Evolutionary conservation across 2,797 vertebrate genomes (phyloP).

Genomic region (Molossus alvarezi): DNA sequence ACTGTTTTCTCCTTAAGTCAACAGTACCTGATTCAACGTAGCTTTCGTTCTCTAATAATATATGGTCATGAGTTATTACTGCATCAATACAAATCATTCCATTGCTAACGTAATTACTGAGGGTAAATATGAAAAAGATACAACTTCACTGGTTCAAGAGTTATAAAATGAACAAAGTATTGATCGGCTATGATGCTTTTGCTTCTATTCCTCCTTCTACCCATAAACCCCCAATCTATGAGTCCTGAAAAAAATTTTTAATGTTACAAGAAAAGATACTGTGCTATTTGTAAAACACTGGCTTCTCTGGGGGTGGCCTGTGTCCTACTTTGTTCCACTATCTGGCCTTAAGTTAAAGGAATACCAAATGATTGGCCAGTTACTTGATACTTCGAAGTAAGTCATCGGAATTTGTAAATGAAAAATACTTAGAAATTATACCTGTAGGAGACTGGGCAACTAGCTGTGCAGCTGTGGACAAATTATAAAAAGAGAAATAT

Average conservation of each 20-base stretch:
- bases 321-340: neutral
- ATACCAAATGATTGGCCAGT: neutral
- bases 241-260: neutral
- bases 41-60: slow-evolving; percentile 73
- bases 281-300: neutral
- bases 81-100: slow-evolving; percentile 37
- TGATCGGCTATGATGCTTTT: slow-evolving; percentile 20
- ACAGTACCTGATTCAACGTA: slow-evolving; percentile 68
- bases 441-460: neutral
- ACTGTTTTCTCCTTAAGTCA: slow-evolving; percentile 76
- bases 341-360: slow-evolving; percentile 38
- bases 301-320: neutral
- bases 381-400: neutral
- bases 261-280: neutral
- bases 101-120: slow-evolving; percentile 65
- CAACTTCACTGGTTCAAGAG: neutral
- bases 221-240: neutral
- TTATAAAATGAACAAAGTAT: slow-evolving; percentile 63
- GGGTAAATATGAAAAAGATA: slow-evolving; percentile 65
- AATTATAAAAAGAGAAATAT: neutral
- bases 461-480: neutral
- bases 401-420: neutral
- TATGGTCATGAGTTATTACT: slow-evolving; percentile 64
- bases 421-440: slow-evolving; percentile 30
- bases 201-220: neutral